phyloP scores from a whole-genome alignment of 2,797 vertebrate species.

The Darevskia nairensis region DNA sequence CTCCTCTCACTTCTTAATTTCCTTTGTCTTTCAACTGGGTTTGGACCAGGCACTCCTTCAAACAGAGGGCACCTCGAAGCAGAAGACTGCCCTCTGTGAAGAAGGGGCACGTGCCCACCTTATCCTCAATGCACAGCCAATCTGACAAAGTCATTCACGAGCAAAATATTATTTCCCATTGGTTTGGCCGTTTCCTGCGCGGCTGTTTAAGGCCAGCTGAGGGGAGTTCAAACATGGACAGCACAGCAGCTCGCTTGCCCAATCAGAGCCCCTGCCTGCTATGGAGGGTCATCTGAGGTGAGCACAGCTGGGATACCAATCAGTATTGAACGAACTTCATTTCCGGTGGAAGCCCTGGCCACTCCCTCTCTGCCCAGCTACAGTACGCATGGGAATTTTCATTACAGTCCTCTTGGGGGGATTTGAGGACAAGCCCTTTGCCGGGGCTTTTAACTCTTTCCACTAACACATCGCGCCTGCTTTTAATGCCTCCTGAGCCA shows the following conservation, averaged over 20 bases:
- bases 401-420: neutral
- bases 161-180: neutral
- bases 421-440: constrained; percentile 7
- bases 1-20: no score
- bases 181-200: neutral
- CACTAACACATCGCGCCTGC: neutral
- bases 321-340: constrained; percentile 29
- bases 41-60: no score
- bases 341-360: neutral
- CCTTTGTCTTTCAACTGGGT: no score
- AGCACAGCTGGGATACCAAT: neutral
- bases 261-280: neutral
- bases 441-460: constrained; percentile 23
- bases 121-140: neutral
- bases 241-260: neutral
- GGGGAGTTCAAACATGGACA: neutral
- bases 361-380: neutral
- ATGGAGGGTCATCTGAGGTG: neutral
- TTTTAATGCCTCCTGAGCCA: neutral
- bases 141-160: neutral
- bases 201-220: neutral
- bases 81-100: no score
- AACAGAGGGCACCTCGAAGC: neutral
- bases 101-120: neutral
- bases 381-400: neutral